phyloP scores from a whole-genome alignment of 2,888 invertebrate species.

The Ctenicera cuprea region DNA sequence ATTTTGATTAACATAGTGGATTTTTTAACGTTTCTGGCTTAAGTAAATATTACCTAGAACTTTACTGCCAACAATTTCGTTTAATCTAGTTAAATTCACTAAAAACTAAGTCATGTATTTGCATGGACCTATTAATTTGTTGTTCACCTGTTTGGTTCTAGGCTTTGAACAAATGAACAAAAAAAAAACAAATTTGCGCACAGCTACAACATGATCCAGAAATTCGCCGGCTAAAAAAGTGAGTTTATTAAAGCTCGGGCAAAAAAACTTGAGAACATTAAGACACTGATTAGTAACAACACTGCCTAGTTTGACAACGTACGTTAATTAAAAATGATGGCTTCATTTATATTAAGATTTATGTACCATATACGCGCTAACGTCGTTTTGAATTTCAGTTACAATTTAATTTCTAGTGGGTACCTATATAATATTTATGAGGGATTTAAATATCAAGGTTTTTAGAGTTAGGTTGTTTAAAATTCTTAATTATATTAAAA shows the following conservation, averaged over 20 bases:
- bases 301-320: slow-evolving; percentile 14
- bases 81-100: too few relatives aligned
- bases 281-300: slow-evolving; percentile 20
- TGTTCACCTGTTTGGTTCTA: too few relatives aligned
- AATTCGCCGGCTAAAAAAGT: background rate
- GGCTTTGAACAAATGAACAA: too few relatives aligned
- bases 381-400: background rate
- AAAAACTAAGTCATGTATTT: too few relatives aligned
- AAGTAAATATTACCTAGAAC: too few relatives aligned
- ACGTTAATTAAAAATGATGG: slow-evolving; percentile 33
- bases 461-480: background rate
- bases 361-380: background rate
- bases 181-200: too few relatives aligned
- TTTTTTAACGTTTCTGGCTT: too few relatives aligned
- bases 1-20: too few relatives aligned
- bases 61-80: too few relatives aligned
- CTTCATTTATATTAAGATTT: slow-evolving; percentile 21
- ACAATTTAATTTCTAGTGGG: background rate
- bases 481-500: slow-evolving; percentile 17
- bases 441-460: too few relatives aligned
- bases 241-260: slow-evolving; percentile 11
- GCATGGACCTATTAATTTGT: too few relatives aligned
- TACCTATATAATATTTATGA: background rate
- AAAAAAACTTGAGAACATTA: slow-evolving; percentile 16
- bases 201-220: background rate